Evolutionary conservation across 2,113 vertebrate species (phyloP).

Genomic region (Polyodon spathula): DNA sequence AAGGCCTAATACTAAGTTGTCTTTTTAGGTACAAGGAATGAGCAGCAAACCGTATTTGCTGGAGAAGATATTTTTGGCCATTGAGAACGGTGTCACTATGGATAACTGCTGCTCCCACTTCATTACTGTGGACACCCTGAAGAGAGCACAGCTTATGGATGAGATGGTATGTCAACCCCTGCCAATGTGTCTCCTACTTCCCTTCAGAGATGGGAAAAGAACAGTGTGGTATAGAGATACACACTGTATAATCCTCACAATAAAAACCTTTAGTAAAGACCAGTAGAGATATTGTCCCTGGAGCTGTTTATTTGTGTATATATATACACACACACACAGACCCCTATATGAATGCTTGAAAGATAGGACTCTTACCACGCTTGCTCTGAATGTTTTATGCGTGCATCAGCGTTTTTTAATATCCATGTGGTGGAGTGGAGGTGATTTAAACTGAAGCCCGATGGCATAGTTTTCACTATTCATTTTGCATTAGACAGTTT

Average conservation of each 20-base stretch:
- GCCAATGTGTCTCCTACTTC: no score
- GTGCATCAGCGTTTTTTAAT: not conserved
- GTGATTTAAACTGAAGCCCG: no score
- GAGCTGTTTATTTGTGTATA: not conserved
- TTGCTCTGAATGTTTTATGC: not conserved
- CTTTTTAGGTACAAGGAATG: slow-evolving; percentile 76
- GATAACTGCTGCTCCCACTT: slow-evolving; percentile 81
- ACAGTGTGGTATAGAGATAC: not conserved
- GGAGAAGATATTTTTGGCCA: slow-evolving; percentile 73
- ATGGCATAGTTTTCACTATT: no score
- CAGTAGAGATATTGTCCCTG: not conserved
- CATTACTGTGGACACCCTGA: slow-evolving; percentile 60
- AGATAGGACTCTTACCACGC: not conserved
- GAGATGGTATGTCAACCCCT: slow-evolving; percentile 5
- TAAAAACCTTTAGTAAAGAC: not conserved
- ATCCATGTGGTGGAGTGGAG: no score
- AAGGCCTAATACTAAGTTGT: slow-evolving; percentile 1
- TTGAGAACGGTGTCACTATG: slow-evolving; percentile 69
- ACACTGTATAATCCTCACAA: not conserved
- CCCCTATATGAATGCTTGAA: not conserved
- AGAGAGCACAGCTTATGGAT: slow-evolving; percentile 27
- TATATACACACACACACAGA: not conserved
- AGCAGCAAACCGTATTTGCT: slow-evolving; percentile 74
- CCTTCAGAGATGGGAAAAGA: no score
- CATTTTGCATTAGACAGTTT: no score